Evolutionary conservation across 1,140 invertebrate genomes (phyloP).

Genomic region (Penaeus vannamei): DNA sequence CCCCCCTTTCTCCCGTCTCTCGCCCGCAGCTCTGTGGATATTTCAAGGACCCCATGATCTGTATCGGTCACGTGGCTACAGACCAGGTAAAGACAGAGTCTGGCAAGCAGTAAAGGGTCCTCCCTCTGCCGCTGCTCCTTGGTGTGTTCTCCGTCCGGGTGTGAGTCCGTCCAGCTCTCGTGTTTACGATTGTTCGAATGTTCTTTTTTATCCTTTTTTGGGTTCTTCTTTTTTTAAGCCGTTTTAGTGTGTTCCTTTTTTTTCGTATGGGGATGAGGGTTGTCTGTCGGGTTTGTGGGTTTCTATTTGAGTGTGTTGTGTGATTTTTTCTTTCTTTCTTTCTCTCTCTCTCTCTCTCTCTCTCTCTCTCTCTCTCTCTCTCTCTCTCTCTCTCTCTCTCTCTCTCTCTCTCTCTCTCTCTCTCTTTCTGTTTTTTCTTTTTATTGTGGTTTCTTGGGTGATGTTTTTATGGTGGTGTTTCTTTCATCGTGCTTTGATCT

Average conservation of each 20-base stretch:
- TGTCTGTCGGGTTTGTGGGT: too few species aligned
- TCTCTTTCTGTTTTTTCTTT: conserved; percentile 5
- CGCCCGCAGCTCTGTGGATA: conserved; percentile 79
- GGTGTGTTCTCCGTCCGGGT: conserved; percentile 36
- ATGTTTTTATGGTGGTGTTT: neutral
- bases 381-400: conserved; percentile 27
- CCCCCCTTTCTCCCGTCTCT: neutral
- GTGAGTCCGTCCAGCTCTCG: conserved; percentile 3
- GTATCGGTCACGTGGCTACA: conserved; percentile 86
- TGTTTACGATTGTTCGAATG: neutral
- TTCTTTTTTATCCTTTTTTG: neutral
- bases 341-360: conserved; percentile 28
- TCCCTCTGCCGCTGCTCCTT: neutral
- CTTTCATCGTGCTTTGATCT: neutral
- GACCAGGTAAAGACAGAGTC: conserved; percentile 78
- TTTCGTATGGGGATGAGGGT: too few species aligned
- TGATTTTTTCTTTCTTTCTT: neutral
- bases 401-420: conserved; percentile 1
- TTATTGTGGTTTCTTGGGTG: too few species aligned
- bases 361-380: conserved; percentile 30
- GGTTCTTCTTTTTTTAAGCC: neutral
- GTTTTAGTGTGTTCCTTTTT: too few species aligned
- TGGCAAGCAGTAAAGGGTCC: conserved; percentile 48
- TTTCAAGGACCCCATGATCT: conserved; percentile 90
- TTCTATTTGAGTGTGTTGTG: too few species aligned